Evolutionary conservation across 1,140 invertebrate species (phyloP), one percentile per base, ranked within the genome.

Genomic region (Mizuhopecten yessoensis): DNA sequence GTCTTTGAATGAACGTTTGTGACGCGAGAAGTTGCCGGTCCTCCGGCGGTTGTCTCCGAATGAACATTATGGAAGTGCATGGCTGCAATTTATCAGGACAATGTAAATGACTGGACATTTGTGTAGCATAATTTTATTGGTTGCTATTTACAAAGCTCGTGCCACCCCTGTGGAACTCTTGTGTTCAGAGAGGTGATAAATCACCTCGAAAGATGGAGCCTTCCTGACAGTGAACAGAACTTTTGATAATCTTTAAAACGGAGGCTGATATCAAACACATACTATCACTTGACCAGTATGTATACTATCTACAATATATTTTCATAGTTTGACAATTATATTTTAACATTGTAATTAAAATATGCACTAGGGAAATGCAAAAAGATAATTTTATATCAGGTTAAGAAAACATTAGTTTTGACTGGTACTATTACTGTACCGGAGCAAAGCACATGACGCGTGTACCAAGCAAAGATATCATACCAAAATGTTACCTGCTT

Each of bases 111-210:
- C 57, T 75, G 57, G 57, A 29, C 57, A n/a, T 75, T 75, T 75
- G 57, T 75, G 57, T 75, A 75, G 57, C 57, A 0, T 75, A 75
- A 75, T 75, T n/a, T 75, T 5, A 75, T 75, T 75, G 57, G 57
- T 75, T 11, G 3, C 57, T 75, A 75, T 75, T 75, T 75, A 29
- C 57, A 75, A 75, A 9, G 57, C 57, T 75, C 57, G 57, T 75
- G 57, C 57, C 57, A 75, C 57, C 57, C 57, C 57, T 23, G 29
- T n/a, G 57, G 57, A 75, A 75, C 57, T 75, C 57, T 75, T 75
- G n/a, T 29, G 29, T 75, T 23, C 0, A 75, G 1, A 29, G 57
- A 75, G 57, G 57, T 75, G 57, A 75, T 75, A 75, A 75, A 75
- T 75, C 57, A 75, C 5, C 5, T 17, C 45, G 20, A 20, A 49